Evolutionary conservation across 2,113 vertebrate species (phyloP).

Genomic region (Cinclus mexicanus): DNA sequence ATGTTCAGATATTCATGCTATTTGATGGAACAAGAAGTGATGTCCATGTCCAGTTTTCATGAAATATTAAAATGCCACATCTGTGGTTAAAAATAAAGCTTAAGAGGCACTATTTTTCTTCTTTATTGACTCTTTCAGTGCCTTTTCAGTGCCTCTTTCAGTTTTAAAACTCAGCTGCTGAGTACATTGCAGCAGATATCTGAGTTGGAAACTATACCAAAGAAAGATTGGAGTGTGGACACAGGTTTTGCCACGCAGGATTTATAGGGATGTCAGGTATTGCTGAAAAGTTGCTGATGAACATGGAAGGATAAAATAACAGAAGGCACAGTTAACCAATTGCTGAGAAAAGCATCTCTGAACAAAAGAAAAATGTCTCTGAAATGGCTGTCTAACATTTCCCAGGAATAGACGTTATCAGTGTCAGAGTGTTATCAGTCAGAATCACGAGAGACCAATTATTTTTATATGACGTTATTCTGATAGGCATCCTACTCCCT

Average conservation of each 20-base stretch:
- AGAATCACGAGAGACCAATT: slow-evolving; percentile 1
- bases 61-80: slow-evolving; percentile 41
- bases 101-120: neutral
- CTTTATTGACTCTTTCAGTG: slow-evolving; percentile 34
- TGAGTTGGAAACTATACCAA: neutral
- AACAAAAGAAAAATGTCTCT: neutral
- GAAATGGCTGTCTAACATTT: neutral
- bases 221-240: neutral
- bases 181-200: neutral
- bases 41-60: slow-evolving; percentile 21
- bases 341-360: neutral
- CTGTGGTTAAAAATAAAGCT: slow-evolving; percentile 22
- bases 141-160: neutral
- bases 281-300: neutral
- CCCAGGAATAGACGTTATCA: neutral
- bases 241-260: neutral
- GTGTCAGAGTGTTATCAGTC: neutral
- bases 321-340: neutral
- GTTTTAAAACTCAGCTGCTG: neutral
- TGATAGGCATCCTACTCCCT: neutral
- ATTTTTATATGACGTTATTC: neutral
- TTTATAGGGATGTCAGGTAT: neutral
- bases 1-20: neutral
- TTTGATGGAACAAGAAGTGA: slow-evolving; percentile 43
- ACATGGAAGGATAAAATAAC: neutral